Conservation (phyloP, 2,888 invertebrate species). For the Lasius fuliginosus region DNA sequence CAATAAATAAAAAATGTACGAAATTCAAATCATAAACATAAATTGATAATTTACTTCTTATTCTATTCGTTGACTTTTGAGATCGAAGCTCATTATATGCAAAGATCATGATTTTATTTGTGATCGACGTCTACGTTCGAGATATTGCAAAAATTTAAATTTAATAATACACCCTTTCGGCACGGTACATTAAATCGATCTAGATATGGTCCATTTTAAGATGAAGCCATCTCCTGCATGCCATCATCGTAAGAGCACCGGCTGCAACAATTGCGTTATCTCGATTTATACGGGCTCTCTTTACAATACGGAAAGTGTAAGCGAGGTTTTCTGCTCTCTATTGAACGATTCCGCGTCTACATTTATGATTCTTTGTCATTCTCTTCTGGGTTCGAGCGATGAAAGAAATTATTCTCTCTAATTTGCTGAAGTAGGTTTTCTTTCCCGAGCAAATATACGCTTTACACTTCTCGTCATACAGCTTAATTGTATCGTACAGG, state of each 20-base stretch:
- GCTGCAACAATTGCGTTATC: slow-evolving; percentile 40
- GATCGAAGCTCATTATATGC: not conserved
- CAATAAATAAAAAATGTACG: slow-evolving; percentile 17
- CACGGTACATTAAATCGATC: slow-evolving; percentile 11
- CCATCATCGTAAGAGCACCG: slow-evolving; percentile 17
- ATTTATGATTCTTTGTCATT: slow-evolving; percentile 38
- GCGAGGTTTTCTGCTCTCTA: not conserved
- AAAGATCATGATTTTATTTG: slow-evolving; percentile 4
- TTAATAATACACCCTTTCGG: slow-evolving; percentile 22
- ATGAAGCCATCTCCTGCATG: slow-evolving; percentile 17
- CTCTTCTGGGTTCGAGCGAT: not conserved
- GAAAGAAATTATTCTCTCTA: slow-evolving; percentile 23
- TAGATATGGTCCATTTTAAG: slow-evolving; percentile 36
- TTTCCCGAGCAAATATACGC: not conserved
- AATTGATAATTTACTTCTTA: not conserved
- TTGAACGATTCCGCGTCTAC: slow-evolving; percentile 27
- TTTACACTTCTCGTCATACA: not conserved
- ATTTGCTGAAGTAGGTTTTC: not conserved
- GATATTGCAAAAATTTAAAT: slow-evolving; percentile 24
- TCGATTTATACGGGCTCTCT: not conserved
- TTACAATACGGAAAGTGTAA: slow-evolving; percentile 18
- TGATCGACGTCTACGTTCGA: not conserved
- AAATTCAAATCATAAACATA: not conserved
- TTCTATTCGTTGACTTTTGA: not conserved
- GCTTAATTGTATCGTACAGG: slow-evolving; percentile 13